Evolutionary conservation across 2,888 invertebrate genomes (phyloP).

Genomic region (Agrotis puta): DNA sequence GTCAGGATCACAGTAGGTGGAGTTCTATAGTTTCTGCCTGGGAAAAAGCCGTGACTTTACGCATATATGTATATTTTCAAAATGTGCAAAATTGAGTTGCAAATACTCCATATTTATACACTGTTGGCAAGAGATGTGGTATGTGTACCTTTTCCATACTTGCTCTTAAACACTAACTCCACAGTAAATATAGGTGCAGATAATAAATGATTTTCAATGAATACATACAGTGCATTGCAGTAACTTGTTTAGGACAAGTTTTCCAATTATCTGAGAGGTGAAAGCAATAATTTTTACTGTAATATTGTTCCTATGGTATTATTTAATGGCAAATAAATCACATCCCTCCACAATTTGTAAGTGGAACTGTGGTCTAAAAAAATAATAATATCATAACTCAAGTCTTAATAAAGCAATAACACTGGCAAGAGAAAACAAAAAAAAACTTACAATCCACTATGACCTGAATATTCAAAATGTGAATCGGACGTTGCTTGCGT

Average conservation of each 20-base stretch:
- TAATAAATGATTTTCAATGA: neutral
- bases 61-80: too few species aligned
- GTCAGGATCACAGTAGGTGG: too few species aligned
- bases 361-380: neutral
- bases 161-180: neutral
- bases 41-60: too few species aligned
- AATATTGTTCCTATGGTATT: neutral
- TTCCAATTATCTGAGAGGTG: neutral
- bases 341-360: constrained; percentile 2
- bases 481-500: constrained; percentile 64
- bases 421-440: constrained; percentile 23
- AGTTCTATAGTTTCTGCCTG: too few species aligned
- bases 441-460: constrained; percentile 45
- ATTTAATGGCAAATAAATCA: neutral
- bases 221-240: neutral
- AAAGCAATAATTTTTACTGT: neutral
- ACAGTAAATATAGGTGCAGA: neutral
- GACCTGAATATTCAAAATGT: constrained; percentile 67
- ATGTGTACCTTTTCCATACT: neutral
- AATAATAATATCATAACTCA: neutral
- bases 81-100: too few species aligned
- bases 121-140: too few species aligned
- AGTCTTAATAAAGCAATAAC: constrained; percentile 13
- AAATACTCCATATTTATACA: neutral
- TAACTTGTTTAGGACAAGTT: neutral